Conservation (phyloP, 2,797 vertebrate genomes). For the Lophius americanus region DNA sequence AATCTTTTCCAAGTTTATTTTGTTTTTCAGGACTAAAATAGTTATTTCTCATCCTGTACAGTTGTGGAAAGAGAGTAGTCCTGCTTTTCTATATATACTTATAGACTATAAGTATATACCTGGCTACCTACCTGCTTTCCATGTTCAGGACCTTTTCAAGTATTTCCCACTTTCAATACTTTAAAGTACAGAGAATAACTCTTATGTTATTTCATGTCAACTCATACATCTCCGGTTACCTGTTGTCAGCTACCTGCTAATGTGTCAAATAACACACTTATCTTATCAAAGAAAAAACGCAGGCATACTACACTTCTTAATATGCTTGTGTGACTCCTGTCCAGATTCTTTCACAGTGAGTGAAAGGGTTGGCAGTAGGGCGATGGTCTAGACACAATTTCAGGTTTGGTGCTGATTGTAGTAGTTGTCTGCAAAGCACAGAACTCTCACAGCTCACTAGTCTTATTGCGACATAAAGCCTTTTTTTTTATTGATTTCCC, state of each 20-base stretch:
- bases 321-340: conserved; percentile 47
- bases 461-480: conserved; percentile 39
- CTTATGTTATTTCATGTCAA: background rate
- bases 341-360: conserved; percentile 45
- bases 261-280: no score
- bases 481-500: conserved; percentile 28
- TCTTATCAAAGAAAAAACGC: conserved; percentile 36
- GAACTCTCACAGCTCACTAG: conserved; percentile 23
- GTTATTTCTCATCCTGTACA: no score
- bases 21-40: no score
- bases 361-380: conserved; percentile 16
- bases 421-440: conserved; percentile 14
- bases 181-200: background rate
- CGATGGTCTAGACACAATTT: conserved; percentile 38
- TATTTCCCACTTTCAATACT: background rate
- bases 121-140: no score
- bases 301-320: conserved; percentile 28
- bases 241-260: background rate
- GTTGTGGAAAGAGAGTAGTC: no score
- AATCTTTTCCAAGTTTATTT: no score
- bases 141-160: background rate
- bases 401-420: conserved; percentile 18
- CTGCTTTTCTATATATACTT: no score
- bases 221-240: conserved; percentile 6
- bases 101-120: no score